Percentiles rank a stretch among this genome's conserved stretches.
phyloP scores from a whole-genome alignment of 1,140 invertebrate genomes.

The Drosophila pachea region DNA sequence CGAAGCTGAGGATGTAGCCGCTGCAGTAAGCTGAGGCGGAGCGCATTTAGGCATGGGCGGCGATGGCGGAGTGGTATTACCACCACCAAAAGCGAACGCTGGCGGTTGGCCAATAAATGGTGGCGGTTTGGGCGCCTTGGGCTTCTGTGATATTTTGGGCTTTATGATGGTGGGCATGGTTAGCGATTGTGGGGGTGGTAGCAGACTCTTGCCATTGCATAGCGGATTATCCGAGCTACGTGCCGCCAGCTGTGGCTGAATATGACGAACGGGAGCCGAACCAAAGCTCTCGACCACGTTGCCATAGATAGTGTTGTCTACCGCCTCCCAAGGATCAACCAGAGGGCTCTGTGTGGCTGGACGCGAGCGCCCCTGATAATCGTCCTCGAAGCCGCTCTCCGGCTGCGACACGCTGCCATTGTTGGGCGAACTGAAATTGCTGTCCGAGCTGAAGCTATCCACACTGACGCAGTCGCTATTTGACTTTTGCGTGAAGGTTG shows the following conservation, averaged over 20 bases:
- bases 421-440: conserved; percentile 79
- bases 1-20: background rate
- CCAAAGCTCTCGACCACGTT: conserved; percentile 56
- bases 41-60: conserved; percentile 88
- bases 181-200: conserved; percentile 72
- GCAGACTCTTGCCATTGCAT: conserved; percentile 78
- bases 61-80: conserved; percentile 79
- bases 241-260: conserved; percentile 45
- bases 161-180: conserved; percentile 85
- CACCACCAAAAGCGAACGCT: conserved; percentile 27
- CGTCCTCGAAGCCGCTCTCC: conserved; percentile 88
- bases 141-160: conserved; percentile 74
- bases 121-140: conserved; percentile 73
- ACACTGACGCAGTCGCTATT: conserved; percentile 86
- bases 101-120: conserved; percentile 55
- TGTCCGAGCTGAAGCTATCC: conserved; percentile 86
- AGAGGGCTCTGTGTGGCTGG: conserved; percentile 79
- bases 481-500: conserved; percentile 85
- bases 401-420: conserved; percentile 85
- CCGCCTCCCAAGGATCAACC: conserved; percentile 79
- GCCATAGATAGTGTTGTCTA: conserved; percentile 74
- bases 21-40: conserved; percentile 84
- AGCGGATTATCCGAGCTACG: conserved; percentile 75
- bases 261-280: conserved; percentile 69
- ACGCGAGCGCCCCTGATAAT: conserved; percentile 82